Conservation (phyloP, 2,113 vertebrate species). For the Menura novaehollandiae region DNA sequence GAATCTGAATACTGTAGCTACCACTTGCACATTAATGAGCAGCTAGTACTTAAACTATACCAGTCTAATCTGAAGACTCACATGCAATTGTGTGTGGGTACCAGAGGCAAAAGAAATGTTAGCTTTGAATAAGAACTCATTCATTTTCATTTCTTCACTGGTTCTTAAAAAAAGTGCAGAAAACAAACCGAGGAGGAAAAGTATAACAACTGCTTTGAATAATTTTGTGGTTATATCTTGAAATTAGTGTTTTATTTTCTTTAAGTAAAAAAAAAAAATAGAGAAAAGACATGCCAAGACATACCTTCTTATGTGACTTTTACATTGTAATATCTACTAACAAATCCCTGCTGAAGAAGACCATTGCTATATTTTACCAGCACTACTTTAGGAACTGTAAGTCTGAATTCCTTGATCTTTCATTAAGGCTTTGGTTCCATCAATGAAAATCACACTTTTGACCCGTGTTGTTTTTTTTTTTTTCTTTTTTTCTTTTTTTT, state of each 20-base stretch:
- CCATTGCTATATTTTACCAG: background rate
- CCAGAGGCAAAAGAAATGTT: background rate
- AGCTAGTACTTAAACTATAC: background rate
- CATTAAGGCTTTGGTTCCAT: background rate
- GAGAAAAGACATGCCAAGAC: background rate
- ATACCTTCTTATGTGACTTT: background rate
- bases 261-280: background rate
- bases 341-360: background rate
- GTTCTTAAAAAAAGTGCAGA: background rate
- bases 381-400: background rate
- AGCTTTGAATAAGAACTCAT: background rate
- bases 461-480: too few species aligned
- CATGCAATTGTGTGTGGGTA: background rate
- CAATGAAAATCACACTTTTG: background rate
- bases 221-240: background rate
- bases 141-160: background rate
- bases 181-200: background rate
- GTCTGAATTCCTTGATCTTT: background rate
- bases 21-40: background rate
- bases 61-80: background rate
- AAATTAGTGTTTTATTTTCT: background rate
- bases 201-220: background rate
- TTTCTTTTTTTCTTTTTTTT: background rate
- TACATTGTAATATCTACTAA: background rate
- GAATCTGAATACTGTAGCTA: background rate